Evolutionary conservation across 2,797 vertebrate genomes (phyloP), one percentile per base, ranked within the genome.

Genomic region (Rallus crepitans): DNA sequence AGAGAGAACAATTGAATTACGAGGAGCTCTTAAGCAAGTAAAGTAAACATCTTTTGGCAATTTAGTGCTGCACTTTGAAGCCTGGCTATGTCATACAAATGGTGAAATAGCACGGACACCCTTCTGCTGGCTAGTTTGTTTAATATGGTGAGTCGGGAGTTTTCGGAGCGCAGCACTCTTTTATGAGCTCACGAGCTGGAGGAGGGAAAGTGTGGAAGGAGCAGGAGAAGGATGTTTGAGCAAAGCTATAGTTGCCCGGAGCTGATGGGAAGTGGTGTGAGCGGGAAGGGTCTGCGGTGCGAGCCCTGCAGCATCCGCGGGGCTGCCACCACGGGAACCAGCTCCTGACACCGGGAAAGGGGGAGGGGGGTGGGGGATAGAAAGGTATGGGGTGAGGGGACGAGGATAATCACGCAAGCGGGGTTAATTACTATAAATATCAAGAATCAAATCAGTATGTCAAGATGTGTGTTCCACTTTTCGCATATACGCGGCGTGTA

Each of bases 381-480:
- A 57, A 66, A 35, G 79, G 55, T 75, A 52, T 4, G 83, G 89
- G 82, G 40, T 5, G 25, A 92, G 57, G 82, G 66, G 57, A 82
- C 40, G 8, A 80, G 71, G 87, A 92, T 72, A 56, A 78, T 96
- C 95, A 70, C 63, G 79, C 13, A 2, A 70, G 63, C 5, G 2
- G 87, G 90, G 85, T 94, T 94, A 90, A 96, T 96, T 93, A 93
- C 81, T 89, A 94, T 95, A 97, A 97, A 97, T 94, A 96, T 94
- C 91, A 87, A 89, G 96, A 96, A 97, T 95, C 95, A 96, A 97
- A 97, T 96, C 97, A 97, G 97, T 97, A 97, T 94, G 97, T 97
- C 96, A 97, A 96, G 94, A 97, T 95, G 90, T 97, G 97, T 96
- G 96, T 97, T 97, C 97, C 95, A 98, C 97, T 98, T 98, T 97